These are phyloP conservation scores for Drosophila quadrilineata DNA, from an alignment of 1,140 invertebrate species.

Conservation along the genomic window DNA sequence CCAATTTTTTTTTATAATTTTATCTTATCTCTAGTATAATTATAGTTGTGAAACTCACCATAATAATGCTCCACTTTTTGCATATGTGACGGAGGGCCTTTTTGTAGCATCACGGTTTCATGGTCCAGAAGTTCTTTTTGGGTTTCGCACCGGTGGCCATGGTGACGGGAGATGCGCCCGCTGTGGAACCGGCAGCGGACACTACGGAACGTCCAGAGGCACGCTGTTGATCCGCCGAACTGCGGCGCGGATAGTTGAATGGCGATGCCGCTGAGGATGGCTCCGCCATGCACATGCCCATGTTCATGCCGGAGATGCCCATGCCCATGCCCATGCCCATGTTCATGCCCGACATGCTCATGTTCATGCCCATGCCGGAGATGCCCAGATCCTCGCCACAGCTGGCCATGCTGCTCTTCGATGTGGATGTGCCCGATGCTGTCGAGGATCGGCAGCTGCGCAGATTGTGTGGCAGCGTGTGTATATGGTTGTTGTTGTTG, in stretches of 20 bases:
- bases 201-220: slow-evolving; percentile 55
- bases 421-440: slow-evolving; percentile 71
- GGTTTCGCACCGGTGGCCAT: slow-evolving; percentile 71
- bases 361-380: slow-evolving; percentile 46
- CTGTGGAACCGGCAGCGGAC: slow-evolving; percentile 17
- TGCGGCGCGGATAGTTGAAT: slow-evolving; percentile 64
- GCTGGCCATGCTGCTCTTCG: slow-evolving; percentile 78
- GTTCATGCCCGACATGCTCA: slow-evolving; percentile 3
- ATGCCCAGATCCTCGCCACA: slow-evolving; percentile 75
- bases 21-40: no score
- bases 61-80: slow-evolving; percentile 79
- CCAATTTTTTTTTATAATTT: no score
- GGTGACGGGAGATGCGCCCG: slow-evolving; percentile 23
- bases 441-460: slow-evolving; percentile 73
- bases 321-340: slow-evolving; percentile 2
- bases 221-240: slow-evolving; percentile 67
- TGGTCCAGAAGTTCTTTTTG: slow-evolving; percentile 80
- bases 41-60: no score
- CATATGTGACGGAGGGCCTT: slow-evolving; percentile 71
- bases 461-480: slow-evolving; percentile 68
- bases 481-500: slow-evolving; percentile 41
- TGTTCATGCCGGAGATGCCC: slow-evolving; percentile 7
- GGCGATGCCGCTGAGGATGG: slow-evolving; percentile 39
- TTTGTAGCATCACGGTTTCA: slow-evolving; percentile 81
- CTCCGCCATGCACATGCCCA: slow-evolving; percentile 2